Base-by-base conservation (phyloP, 2,113 vertebrate genomes). In the Excalfactoria chinensis region DNA sequence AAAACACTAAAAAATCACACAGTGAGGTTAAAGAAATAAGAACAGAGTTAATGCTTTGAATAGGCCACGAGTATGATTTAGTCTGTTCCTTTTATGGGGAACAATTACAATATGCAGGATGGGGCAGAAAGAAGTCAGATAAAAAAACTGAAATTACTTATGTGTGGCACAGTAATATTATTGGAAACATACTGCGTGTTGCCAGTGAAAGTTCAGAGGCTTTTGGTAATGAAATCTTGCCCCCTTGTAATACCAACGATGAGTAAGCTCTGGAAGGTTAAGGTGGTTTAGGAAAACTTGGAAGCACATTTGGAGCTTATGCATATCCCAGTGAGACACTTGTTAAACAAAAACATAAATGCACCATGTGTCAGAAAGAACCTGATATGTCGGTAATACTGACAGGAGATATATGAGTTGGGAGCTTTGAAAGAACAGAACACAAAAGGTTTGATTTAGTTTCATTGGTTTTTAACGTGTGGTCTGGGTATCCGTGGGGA, bases 11-110 rank as follows among this genome's bases (percentile, higher is more conserved):
- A 63, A 81, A 84, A 90, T 62, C 67, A 64, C 67, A 43, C 70
- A 80, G 46, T 63, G 51, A 89, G 63, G 71, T 93, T 53, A 59
- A 93, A 76, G 88, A 91, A 93, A 77, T 87, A 90, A 89, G 89
- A 90, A 41, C 53, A 79, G 74, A 87, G 37, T 51, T 89, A 83
- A 84, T 59, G 74, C 80, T 94, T 80, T 93, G 60, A 89, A 93
- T 40, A 91, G 79, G 83, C 69, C 78, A 63, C 19, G 51, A 85
- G 82, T 68, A 93, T 11, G 30, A 40, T 41, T 16, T 53, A 51
- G 66, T 64, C 78, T 89, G 68, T 53, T 91, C 40, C 60, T 77
- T 74, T 81, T 80, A 88, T 2, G 26, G 69, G 87, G 89, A 93
- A 53, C 34, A 88, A 74, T 70, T 80, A 80, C 51, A 66, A 77